phyloP scores from a whole-genome alignment of 37 sponge, comb jelly and placozoan genomes.

The Haliclona indistincta region DNA sequence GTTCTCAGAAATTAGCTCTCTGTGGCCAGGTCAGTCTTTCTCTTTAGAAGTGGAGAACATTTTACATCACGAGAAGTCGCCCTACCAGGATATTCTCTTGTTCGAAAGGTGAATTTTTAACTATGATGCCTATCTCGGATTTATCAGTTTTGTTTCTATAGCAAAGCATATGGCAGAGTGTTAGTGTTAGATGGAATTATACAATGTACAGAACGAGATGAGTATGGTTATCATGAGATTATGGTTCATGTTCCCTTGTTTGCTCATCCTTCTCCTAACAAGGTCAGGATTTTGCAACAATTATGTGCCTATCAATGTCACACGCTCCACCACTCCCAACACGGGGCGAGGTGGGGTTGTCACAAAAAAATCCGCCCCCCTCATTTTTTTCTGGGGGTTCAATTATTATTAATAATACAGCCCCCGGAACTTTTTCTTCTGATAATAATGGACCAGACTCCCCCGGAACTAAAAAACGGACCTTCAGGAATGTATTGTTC shows the following conservation, averaged over 20 bases:
- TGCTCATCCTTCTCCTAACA: slow-evolving; percentile 79
- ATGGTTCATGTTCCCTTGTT: slow-evolving; percentile 80
- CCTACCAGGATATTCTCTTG: slow-evolving; percentile 66
- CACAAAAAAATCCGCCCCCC: too few species aligned
- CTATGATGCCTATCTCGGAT: neutral
- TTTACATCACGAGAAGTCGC: slow-evolving; percentile 45
- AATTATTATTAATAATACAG: too few species aligned
- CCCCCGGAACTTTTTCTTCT: too few species aligned
- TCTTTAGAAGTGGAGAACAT: slow-evolving; percentile 58
- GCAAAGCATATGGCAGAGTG: slow-evolving; percentile 81
- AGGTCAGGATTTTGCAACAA: too few species aligned
- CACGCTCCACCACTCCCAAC: too few species aligned
- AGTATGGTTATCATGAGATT: slow-evolving; percentile 88
- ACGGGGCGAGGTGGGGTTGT: too few species aligned
- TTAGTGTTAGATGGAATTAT: slow-evolving; percentile 88
- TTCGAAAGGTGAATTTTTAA: slow-evolving; percentile 56
- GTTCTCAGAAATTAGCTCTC: slow-evolving; percentile 23
- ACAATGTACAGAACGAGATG: slow-evolving; percentile 90
- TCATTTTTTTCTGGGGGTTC: too few species aligned
- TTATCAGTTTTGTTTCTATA: slow-evolving; percentile 5
- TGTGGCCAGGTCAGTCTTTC: slow-evolving; percentile 77
- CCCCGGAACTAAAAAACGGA: too few species aligned
- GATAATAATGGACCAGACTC: too few species aligned
- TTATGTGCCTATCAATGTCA: too few species aligned
- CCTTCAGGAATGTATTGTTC: too few species aligned